A percentile compares a stretch with the other conserved stretches of the same genome.
phyloP scores from a whole-genome alignment of 1,140 invertebrate species.

The Zaprionus gabonicus region DNA sequence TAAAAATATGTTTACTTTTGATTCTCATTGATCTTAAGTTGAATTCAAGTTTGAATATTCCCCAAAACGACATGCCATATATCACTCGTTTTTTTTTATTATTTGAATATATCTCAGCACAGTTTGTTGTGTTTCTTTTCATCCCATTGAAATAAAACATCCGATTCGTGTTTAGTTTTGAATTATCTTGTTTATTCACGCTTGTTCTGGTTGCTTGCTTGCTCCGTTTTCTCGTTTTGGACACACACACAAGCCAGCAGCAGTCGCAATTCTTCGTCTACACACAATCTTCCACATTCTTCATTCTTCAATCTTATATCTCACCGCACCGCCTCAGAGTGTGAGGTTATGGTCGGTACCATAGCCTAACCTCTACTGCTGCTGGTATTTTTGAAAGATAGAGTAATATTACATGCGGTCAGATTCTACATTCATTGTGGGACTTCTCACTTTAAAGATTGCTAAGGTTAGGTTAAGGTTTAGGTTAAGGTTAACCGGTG shows the following conservation, averaged over 20 bases:
- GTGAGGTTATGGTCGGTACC: background rate
- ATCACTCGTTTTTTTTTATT: too few relatives aligned
- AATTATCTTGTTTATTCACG: slow-evolving; percentile 46
- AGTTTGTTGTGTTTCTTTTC: too few relatives aligned
- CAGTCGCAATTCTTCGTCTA: slow-evolving; percentile 5
- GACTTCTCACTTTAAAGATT: slow-evolving; percentile 11
- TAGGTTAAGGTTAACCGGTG: slow-evolving; percentile 19
- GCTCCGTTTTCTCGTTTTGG: slow-evolving; percentile 17
- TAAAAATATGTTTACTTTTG: background rate
- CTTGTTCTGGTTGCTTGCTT: slow-evolving; percentile 39
- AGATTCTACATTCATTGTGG: background rate
- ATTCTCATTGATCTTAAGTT: background rate
- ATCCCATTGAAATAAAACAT: background rate
- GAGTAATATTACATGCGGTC: background rate
- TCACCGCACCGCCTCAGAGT: background rate
- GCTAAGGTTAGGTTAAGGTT: slow-evolving; percentile 23
- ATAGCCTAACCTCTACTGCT: slow-evolving; percentile 7
- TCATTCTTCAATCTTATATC: background rate
- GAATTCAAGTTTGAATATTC: too few relatives aligned
- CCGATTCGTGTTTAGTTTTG: slow-evolving; percentile 20
- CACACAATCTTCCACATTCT: slow-evolving; percentile 1
- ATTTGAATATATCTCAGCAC: too few relatives aligned
- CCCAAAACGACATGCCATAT: too few relatives aligned
- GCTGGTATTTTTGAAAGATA: slow-evolving; percentile 18
- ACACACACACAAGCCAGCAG: slow-evolving; percentile 35